Conservation (phyloP, 2,888 invertebrate genomes). For the Diloba caeruleocephala region DNA sequence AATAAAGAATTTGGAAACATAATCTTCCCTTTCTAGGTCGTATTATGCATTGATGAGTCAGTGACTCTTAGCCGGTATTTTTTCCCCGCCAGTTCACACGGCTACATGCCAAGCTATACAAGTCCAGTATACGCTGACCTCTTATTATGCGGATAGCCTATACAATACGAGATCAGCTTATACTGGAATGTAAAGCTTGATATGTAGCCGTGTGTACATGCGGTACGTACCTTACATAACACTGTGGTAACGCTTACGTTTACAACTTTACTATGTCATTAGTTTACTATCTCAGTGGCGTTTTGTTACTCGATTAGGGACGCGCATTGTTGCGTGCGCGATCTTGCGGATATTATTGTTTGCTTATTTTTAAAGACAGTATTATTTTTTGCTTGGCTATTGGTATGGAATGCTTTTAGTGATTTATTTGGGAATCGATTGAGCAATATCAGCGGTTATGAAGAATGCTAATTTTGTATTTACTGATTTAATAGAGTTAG, state of each 20-base stretch:
- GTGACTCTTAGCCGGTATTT: conserved; percentile 26
- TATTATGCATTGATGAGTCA: conserved; percentile 34
- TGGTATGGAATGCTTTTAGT: conserved; percentile 12
- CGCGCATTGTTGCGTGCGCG: conserved; percentile 27
- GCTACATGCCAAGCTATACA: too few relatives aligned
- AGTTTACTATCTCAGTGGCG: conserved; percentile 17
- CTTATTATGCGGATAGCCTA: too few relatives aligned
- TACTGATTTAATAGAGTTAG: too few relatives aligned
- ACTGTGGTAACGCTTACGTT: conserved; percentile 40
- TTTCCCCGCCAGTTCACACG: conserved; percentile 28
- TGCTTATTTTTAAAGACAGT: conserved; percentile 1
- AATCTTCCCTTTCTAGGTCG: conserved; percentile 23
- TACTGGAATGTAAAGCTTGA: too few relatives aligned
- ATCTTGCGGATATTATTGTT: conserved; percentile 23
- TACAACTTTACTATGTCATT: conserved; percentile 36
- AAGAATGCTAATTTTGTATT: too few relatives aligned
- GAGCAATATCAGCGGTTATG: too few relatives aligned
- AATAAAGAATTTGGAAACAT: too few relatives aligned
- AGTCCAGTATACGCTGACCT: too few relatives aligned
- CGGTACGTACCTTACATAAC: conserved; percentile 44
- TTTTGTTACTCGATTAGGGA: conserved; percentile 41
- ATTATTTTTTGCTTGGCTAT: too few relatives aligned
- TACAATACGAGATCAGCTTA: too few relatives aligned
- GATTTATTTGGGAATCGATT: conserved; percentile 3
- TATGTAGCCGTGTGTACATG: too few relatives aligned